phyloP scores from a whole-genome alignment of 2,888 invertebrate genomes.

The Eustalomyia histrio region DNA sequence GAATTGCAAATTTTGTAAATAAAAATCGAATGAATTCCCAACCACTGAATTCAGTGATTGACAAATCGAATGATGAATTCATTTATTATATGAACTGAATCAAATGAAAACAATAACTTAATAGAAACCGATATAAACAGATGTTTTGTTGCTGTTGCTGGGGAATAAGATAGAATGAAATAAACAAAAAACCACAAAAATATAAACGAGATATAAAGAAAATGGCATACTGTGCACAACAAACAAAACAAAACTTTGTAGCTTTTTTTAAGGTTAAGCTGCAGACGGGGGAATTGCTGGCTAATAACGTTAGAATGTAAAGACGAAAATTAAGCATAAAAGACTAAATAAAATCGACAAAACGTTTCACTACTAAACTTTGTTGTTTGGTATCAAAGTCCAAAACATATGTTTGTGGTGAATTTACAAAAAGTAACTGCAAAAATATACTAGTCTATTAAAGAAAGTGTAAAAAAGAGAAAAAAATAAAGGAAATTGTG shows the following conservation, averaged over 20 bases:
- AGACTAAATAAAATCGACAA: background rate
- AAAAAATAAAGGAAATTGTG: background rate
- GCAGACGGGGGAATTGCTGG: background rate
- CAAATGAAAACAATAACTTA: background rate
- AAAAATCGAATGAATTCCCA: too few relatives aligned
- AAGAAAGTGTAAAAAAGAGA: background rate
- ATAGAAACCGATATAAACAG: constrained; percentile 37
- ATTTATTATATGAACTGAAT: too few relatives aligned
- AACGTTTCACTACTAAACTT: constrained; percentile 15
- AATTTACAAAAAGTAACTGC: background rate
- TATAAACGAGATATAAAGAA: background rate
- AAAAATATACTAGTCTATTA: background rate
- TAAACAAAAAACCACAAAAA: background rate
- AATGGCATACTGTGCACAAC: background rate
- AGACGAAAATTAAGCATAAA: background rate
- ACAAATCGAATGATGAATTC: too few relatives aligned
- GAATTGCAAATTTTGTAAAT: too few relatives aligned
- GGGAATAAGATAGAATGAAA: constrained; percentile 1
- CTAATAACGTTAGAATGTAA: background rate
- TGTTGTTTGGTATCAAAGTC: constrained; percentile 63
- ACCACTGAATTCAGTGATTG: too few relatives aligned
- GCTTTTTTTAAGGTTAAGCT: background rate
- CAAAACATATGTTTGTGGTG: constrained; percentile 42
- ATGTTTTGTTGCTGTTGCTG: constrained; percentile 54
- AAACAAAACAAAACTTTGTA: constrained; percentile 1